phyloP scores from a whole-genome alignment of 2,113 vertebrate species.

The Daphoenositta chrysoptera region DNA sequence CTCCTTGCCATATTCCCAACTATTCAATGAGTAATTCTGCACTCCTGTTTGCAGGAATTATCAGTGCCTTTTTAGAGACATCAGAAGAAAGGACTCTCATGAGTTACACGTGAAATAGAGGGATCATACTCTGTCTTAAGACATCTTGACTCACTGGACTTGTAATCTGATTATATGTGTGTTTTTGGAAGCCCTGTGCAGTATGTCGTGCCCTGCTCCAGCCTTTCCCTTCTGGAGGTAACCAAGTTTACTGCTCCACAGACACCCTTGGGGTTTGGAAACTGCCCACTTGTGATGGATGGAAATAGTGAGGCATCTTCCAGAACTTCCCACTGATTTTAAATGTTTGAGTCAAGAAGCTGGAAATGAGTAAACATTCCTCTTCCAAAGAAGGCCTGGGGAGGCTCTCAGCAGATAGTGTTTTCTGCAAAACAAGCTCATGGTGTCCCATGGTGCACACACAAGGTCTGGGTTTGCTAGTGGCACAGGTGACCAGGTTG shows the following conservation, averaged over 20 bases:
- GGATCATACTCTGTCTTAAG: not conserved
- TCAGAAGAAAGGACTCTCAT: not conserved
- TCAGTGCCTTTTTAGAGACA: not conserved
- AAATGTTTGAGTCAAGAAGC: not conserved
- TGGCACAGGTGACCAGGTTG: accelerated
- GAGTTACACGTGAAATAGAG: slow-evolving; percentile 2
- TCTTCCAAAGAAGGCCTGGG: not conserved
- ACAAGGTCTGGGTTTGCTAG: not conserved
- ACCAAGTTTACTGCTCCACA: not conserved
- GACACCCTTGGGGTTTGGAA: not conserved
- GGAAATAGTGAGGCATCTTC: not conserved
- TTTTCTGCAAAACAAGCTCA: not conserved
- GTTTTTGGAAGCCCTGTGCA: slow-evolving; percentile 3
- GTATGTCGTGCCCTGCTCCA: not conserved
- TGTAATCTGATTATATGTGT: slow-evolving; percentile 1
- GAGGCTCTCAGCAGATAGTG: not conserved
- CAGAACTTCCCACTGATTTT: not conserved
- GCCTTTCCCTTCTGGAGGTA: not conserved
- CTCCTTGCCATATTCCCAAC: not conserved
- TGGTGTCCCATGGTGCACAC: not conserved
- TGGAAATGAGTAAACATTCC: not conserved
- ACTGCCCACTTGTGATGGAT: not conserved
- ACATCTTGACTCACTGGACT: slow-evolving; percentile 20
- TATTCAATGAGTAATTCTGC: not conserved
- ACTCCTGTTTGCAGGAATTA: not conserved